Conservation (phyloP, 92 coral and sea anemone species). For the Meandrina meandrites region DNA sequence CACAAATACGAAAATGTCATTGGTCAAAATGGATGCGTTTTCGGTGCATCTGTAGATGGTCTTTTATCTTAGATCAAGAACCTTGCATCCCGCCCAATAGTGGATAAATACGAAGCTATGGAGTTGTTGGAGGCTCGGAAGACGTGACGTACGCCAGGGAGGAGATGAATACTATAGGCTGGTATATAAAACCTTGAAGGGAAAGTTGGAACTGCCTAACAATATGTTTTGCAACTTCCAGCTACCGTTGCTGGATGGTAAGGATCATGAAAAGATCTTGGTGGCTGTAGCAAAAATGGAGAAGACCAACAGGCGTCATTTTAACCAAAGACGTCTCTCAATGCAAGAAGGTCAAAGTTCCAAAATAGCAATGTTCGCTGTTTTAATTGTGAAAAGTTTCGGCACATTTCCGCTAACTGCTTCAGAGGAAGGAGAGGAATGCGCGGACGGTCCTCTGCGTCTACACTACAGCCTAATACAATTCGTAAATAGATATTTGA, state of each 20-base stretch:
- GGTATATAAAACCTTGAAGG: slow-evolving; percentile 33
- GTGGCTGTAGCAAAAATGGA: slow-evolving; percentile 27
- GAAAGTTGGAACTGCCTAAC: slow-evolving; percentile 28
- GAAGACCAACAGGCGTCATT: neutral
- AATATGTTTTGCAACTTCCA: slow-evolving; percentile 15
- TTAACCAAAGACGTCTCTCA: no score
- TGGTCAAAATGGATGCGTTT: no score
- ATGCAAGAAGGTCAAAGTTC: no score
- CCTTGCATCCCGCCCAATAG: neutral
- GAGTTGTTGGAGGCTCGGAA: neutral
- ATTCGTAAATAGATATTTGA: no score
- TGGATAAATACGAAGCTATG: slow-evolving; percentile 5
- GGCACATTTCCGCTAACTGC: no score
- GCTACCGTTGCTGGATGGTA: slow-evolving; percentile 47
- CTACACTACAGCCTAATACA: no score
- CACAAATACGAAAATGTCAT: no score
- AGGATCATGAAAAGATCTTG: slow-evolving; percentile 47
- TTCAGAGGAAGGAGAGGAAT: no score
- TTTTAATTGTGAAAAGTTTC: no score
- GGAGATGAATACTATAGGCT: slow-evolving; percentile 34
- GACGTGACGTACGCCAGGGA: neutral
- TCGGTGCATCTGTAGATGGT: neutral
- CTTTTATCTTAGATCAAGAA: neutral
- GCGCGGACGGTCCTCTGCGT: no score
- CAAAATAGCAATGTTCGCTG: no score